Evolutionary conservation across 2,888 invertebrate genomes (phyloP), one percentile per base, ranked within the genome.

Genomic region (Eulithis testata): DNA sequence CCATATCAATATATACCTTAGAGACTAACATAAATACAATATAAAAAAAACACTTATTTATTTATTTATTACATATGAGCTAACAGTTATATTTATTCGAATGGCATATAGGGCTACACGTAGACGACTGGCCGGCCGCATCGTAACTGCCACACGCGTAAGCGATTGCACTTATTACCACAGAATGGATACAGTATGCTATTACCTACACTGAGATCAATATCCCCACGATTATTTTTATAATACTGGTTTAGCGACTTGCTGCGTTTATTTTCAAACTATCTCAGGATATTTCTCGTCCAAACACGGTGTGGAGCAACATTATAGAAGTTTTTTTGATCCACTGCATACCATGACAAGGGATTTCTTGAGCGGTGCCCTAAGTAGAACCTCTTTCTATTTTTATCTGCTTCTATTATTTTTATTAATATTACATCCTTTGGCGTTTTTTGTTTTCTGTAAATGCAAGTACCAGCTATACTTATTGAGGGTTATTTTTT

Each of bases 31-130:
- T n/a, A n/a, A n/a, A n/a, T n/a, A n/a, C n/a, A n/a, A n/a, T n/a
- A n/a, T n/a, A n/a, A n/a, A n/a, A n/a, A n/a, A n/a, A n/a, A n/a
- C n/a, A n/a, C n/a, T n/a, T n/a, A n/a, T n/a, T n/a, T n/a, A n/a
- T n/a, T n/a, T n/a, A n/a, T n/a, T n/a, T n/a, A n/a, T n/a, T n/a
- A n/a, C n/a, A n/a, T n/a, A 80, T 76, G 75, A 9, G 21, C 49
- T 6, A 43, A 76, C 76, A 73, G 73, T 74, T 74, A 73, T 68
- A 55, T 58, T 54, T 65, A 47, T 49, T 21, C 21, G 37, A 27
- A 59, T 58, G 44, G 5, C 47, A 12, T 31, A 31, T 53, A 53
- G n/a, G 44, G 40, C 9, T 40, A 40, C 8, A 8, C 9, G 40
- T 40, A 8, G 40, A 11, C 8, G 40, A 40, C 40, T 8, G 9